Evolutionary conservation across 2,797 vertebrate genomes (phyloP).

Genomic region (Podargus strigoides): DNA sequence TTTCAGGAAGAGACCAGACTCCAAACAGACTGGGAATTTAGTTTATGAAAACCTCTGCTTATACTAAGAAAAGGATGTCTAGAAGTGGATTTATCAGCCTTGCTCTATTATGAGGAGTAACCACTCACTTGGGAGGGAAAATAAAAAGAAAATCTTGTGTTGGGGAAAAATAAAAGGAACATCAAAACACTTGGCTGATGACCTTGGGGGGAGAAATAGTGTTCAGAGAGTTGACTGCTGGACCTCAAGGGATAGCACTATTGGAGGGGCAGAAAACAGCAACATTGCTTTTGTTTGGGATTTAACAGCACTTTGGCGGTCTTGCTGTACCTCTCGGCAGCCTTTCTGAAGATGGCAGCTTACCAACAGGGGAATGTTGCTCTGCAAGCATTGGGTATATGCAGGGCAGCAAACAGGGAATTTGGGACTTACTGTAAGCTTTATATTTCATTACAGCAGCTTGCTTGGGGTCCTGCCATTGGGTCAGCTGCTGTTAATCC

Average conservation of each 20-base stretch:
- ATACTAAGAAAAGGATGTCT: not conserved
- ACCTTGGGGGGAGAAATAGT: not conserved
- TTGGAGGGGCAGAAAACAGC: not conserved
- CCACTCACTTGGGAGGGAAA: not conserved
- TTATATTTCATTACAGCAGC: not conserved
- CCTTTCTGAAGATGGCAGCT: not conserved
- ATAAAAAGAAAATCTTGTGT: not conserved
- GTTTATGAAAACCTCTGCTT: not conserved
- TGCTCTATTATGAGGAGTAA: not conserved
- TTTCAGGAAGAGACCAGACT: not conserved
- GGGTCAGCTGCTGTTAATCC: not conserved
- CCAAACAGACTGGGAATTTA: not conserved
- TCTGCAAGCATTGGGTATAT: not conserved
- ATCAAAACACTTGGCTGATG: not conserved
- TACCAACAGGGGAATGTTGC: not conserved
- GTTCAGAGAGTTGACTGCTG: not conserved
- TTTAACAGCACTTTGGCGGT: not conserved
- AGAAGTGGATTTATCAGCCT: not conserved
- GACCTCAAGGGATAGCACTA: not conserved
- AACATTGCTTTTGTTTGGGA: not conserved
- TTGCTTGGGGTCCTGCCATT: not conserved
- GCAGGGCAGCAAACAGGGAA: not conserved
- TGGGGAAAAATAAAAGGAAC: not conserved
- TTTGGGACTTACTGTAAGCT: not conserved
- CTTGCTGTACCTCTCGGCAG: not conserved